Evolutionary conservation across 2,888 invertebrate species (phyloP), one percentile per base, ranked within the genome.

Genomic region (Microdon myrmicae): DNA sequence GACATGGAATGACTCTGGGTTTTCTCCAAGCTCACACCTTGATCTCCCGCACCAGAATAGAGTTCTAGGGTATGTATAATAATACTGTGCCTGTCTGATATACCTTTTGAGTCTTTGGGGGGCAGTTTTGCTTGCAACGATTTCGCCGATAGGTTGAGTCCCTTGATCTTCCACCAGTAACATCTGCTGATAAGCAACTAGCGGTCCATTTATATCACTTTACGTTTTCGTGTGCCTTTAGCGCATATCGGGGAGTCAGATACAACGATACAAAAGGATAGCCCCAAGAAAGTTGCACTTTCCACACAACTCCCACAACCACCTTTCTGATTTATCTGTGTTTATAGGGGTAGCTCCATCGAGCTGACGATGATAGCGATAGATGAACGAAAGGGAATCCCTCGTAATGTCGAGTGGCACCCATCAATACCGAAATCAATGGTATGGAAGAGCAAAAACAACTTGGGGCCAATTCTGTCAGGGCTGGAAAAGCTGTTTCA

Each of bases 151-250:
- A 28, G 32, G 37, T 49, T 49, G 26, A 23, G 38, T n/a, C n/a
- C n/a, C n/a, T n/a, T n/a, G n/a, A n/a, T n/a, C n/a, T n/a, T n/a
- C n/a, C n/a, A n/a, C n/a, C n/a, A n/a, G n/a, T n/a, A 17, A 12
- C 17, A 23, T 26, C 4, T 56, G 64, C n/a, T n/a, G n/a, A n/a
- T n/a, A n/a, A n/a, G n/a, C 41, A 58, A 12, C 58, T 35, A 43
- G 56, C 44, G 41, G 58, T 45, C 58, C 58, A 64, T 64, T 64
- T 64, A 64, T 64, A 47, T 64, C 64, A 64, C 64, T 64, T 64
- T 51, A 64, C 64, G 45, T 4, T 31, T 38, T 7, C 37, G 37
- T 22, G 37, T 38, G 64, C 58, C 64, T 51, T 64, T 58, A 41
- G 64, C 58, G 47, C 37, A 51, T 35, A 56, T 41, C 41, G 25